Evolutionary conservation across 1,140 invertebrate genomes (phyloP).

Genomic region (Musca domestica): DNA sequence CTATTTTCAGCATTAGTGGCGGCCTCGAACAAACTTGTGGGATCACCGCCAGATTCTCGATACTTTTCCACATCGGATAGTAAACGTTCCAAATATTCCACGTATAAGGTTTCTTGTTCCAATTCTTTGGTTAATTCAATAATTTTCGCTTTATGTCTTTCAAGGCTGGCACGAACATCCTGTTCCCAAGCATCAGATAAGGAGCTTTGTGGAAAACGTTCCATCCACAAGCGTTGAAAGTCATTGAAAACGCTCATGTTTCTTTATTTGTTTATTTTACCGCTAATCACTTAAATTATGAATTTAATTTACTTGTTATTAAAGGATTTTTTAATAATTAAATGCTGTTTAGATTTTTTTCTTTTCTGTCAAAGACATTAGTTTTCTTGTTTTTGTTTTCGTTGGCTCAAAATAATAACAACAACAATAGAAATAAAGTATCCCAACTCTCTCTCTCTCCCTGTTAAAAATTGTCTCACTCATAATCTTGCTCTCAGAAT

Average conservation of each 20-base stretch:
- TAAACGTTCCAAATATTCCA: constrained; percentile 80
- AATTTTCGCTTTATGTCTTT: constrained; percentile 83
- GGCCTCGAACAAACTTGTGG: constrained; percentile 48
- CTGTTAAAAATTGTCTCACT: too few relatives aligned
- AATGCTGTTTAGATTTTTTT: neutral
- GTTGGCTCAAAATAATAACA: constrained; percentile 1
- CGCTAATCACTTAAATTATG: neutral
- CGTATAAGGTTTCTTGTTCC: constrained; percentile 86
- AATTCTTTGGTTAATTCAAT: constrained; percentile 75
- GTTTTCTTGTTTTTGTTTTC: constrained; percentile 1
- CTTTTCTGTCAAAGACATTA: neutral
- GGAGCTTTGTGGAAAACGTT: constrained; percentile 83
- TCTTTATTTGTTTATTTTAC: neutral
- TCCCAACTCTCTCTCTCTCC: too few relatives aligned
- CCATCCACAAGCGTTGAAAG: constrained; percentile 83
- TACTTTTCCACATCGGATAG: constrained; percentile 79
- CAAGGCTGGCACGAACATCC: constrained; percentile 82
- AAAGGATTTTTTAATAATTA: neutral
- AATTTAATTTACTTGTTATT: neutral
- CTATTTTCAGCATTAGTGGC: constrained; percentile 29
- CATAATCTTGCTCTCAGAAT: too few relatives aligned
- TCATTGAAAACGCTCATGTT: constrained; percentile 84
- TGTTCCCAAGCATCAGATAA: constrained; percentile 87
- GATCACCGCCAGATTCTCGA: constrained; percentile 58
- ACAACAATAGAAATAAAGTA: too few relatives aligned